phyloP scores from a whole-genome alignment of 2,113 vertebrate genomes.

The Misgurnus anguillicaudatus region DNA sequence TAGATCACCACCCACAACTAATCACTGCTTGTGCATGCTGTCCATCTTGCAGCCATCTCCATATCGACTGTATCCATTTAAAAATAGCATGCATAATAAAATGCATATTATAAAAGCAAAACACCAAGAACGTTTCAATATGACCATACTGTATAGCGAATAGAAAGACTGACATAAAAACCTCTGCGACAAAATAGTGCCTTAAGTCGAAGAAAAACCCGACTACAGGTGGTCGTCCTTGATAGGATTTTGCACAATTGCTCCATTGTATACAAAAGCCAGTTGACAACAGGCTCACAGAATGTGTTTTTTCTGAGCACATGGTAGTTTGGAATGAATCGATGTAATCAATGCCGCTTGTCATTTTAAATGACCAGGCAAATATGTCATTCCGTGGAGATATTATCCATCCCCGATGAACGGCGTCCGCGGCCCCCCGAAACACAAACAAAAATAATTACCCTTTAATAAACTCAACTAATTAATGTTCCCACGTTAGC shows the following conservation, averaged over 20 bases:
- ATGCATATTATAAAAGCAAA: too few relatives aligned
- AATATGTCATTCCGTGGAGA: conserved; percentile 12
- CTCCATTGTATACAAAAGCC: neutral
- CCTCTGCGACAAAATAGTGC: too few relatives aligned
- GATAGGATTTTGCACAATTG: neutral
- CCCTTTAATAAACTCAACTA: conserved; percentile 65
- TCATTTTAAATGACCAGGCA: conserved; percentile 8
- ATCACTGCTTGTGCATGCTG: too few relatives aligned
- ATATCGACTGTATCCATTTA: too few relatives aligned
- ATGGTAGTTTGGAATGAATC: neutral
- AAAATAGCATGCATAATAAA: too few relatives aligned
- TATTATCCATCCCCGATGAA: conserved; percentile 13
- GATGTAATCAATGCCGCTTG: conserved; percentile 15
- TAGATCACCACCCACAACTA: too few relatives aligned
- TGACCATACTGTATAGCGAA: too few relatives aligned
- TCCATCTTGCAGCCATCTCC: too few relatives aligned
- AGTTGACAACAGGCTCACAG: neutral
- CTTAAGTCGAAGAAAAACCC: neutral
- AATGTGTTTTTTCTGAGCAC: neutral
- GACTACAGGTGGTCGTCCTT: neutral
- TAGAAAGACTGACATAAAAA: too few relatives aligned
- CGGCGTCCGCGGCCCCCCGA: neutral
- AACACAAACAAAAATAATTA: conserved; percentile 54
- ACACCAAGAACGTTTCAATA: too few relatives aligned
- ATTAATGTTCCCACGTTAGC: conserved; percentile 59